A percentile compares a stretch with the other conserved stretches of the same genome.
These are phyloP conservation scores for Acrocephalus kingi DNA, from an alignment of 2,113 vertebrate genomes.

Conservation along the genomic window DNA sequence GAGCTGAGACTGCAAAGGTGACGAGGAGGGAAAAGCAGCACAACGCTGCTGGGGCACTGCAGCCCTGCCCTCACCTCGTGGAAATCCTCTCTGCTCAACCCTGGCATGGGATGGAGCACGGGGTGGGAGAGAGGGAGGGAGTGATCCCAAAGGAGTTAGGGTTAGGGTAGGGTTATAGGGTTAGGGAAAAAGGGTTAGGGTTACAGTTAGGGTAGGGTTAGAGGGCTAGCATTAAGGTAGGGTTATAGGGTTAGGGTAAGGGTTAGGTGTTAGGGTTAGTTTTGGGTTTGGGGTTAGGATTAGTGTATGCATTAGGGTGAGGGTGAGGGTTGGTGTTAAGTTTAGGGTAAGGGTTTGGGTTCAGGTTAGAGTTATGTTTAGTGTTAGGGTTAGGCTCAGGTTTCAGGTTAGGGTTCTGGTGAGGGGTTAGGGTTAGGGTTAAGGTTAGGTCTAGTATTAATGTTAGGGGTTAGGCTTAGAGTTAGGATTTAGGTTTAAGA, in stretches of 20 bases:
- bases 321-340: neutral
- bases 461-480: neutral
- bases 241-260: neutral
- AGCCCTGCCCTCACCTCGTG: no score
- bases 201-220: neutral
- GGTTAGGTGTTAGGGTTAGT: no score
- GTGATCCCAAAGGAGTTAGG: neutral
- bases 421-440: no score
- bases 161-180: neutral
- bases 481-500: neutral
- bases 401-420: no score
- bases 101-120: rapidly evolving
- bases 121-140: neutral
- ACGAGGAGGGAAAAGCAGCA: rapidly evolving
- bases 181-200: neutral
- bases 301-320: no score
- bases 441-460: no score
- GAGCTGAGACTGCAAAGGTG: neutral
- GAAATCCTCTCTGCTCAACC: no score
- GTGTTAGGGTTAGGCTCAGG: no score
- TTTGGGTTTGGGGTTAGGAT: neutral
- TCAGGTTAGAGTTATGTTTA: no score
- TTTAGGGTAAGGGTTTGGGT: no score
- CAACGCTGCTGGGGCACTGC: rapidly evolving
- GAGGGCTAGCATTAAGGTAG: neutral